phyloP scores from a whole-genome alignment of 1,140 invertebrate genomes.

The Zaprionus nigranus region DNA sequence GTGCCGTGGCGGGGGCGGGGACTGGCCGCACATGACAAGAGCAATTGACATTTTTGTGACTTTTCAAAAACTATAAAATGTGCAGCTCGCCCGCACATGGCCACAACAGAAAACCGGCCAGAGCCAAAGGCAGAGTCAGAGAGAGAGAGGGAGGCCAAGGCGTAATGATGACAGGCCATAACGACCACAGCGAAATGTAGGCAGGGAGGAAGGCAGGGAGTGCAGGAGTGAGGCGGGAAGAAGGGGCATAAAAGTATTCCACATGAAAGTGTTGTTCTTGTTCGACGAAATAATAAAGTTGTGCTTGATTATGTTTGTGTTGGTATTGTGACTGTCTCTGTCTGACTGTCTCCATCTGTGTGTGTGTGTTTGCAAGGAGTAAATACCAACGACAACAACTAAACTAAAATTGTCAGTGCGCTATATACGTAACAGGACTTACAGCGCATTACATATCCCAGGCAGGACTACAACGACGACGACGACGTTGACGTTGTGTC shows the following conservation, averaged over 20 bases:
- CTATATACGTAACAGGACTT: slow-evolving; percentile 64
- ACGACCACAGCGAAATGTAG: slow-evolving; percentile 52
- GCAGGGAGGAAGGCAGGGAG: not conserved
- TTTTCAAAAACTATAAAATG: slow-evolving; percentile 83
- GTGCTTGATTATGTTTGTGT: slow-evolving; percentile 73
- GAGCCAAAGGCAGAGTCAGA: not conserved
- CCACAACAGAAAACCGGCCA: slow-evolving; percentile 16
- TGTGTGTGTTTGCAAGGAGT: slow-evolving; percentile 45
- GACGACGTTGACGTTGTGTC: slow-evolving; percentile 15
- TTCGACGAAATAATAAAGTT: slow-evolving; percentile 78
- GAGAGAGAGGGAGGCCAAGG: slow-evolving; percentile 27
- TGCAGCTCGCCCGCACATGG: slow-evolving; percentile 59
- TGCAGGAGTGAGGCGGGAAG: slow-evolving; percentile 12
- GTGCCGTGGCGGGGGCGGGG: slow-evolving; percentile 8
- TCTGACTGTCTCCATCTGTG: slow-evolving; percentile 29
- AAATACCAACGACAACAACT: slow-evolving; percentile 73
- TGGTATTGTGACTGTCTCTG: slow-evolving; percentile 35
- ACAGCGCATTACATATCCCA: slow-evolving; percentile 74
- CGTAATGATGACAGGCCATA: slow-evolving; percentile 71
- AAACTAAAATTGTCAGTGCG: slow-evolving; percentile 78
- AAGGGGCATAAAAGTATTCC: slow-evolving; percentile 34
- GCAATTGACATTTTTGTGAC: slow-evolving; percentile 82
- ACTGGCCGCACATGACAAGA: slow-evolving; percentile 62
- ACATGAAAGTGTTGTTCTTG: slow-evolving; percentile 57
- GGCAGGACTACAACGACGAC: slow-evolving; percentile 25